phyloP scores from a whole-genome alignment of 2,113 vertebrate genomes.

The Pycnonotus jocosus region DNA sequence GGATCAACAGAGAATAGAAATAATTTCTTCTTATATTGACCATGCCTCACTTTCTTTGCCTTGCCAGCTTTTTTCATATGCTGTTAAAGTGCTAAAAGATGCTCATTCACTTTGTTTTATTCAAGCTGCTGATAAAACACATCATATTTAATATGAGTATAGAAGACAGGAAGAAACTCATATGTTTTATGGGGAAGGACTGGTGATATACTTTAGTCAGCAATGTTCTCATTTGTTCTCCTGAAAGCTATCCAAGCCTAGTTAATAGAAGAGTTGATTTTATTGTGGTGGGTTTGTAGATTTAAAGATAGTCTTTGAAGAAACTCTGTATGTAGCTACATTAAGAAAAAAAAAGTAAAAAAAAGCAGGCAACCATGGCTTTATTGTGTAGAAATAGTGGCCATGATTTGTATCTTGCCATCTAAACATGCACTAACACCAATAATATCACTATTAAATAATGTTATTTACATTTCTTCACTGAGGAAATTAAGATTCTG shows the following conservation, averaged over 20 bases:
- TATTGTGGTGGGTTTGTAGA: background rate
- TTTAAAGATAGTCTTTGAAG: background rate
- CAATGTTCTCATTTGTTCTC: background rate
- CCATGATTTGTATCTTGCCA: background rate
- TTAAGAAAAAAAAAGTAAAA: background rate
- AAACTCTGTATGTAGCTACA: background rate
- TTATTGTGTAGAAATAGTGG: background rate
- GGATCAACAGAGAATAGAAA: background rate
- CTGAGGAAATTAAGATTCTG: background rate
- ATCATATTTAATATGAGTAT: background rate
- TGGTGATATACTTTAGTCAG: background rate
- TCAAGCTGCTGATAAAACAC: background rate
- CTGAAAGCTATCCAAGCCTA: background rate
- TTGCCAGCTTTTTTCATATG: background rate
- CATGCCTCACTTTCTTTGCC: background rate
- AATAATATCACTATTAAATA: background rate
- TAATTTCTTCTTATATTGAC: background rate
- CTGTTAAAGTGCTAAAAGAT: background rate
- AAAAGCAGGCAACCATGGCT: background rate
- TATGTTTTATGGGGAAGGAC: background rate
- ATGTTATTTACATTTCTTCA: background rate
- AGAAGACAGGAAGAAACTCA: background rate
- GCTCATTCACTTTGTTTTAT: background rate
- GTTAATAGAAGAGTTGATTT: conserved; percentile 7
- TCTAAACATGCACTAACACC: background rate